Base-by-base conservation (phyloP, 2,888 invertebrate genomes). In the Anodontia alba region DNA sequence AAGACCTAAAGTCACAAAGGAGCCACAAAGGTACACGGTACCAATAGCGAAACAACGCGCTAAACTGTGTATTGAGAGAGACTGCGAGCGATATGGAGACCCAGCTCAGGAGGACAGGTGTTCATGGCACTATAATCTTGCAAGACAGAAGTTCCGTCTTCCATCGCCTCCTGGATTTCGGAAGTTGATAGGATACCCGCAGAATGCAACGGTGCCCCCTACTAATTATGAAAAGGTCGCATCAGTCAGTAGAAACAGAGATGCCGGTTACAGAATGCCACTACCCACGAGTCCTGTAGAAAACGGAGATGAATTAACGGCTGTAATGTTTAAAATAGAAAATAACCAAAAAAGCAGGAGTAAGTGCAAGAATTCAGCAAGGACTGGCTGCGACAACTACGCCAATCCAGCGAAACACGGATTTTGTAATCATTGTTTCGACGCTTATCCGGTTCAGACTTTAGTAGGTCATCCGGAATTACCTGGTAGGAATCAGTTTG, bases 381-480 rank as follows among this genome's bases (percentile, higher is more conserved):
- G 17, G 1, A 43, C 70, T n/a, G 78, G 80, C 0, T 92, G 92
- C 74, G 31, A 36, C 33, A 90, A 90, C 77, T 90, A 79, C 76
- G 91, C 89, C 12, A 92, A 90, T 82, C 75, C 81, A 0, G 66
- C 70, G 31, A 89, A 87, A 1, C 75, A 83, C 62, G 92, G 91
- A 0, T 90, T 85, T 68, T 92, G 92, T 81, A 92, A 91, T 76
- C 82, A 87, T 33, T 92, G 92, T 74, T 90, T 78, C 38, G 71
- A 78, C 36, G 46, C 73, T 1, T 90, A 78, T 33, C 73, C 80
- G 49, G 66, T 74, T 31, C 43, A 57, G n/a, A n/a, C 46, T n/a
- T 66, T 43, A 66, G n/a, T 43, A 36, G 38, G 49, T 15, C 29
- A 46, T 66, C 17, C 26, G 5, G 1, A 20, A 8, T 33, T 73